Evolutionary conservation across 2,797 vertebrate species (phyloP).

Genomic region (Pristis pectinata): DNA sequence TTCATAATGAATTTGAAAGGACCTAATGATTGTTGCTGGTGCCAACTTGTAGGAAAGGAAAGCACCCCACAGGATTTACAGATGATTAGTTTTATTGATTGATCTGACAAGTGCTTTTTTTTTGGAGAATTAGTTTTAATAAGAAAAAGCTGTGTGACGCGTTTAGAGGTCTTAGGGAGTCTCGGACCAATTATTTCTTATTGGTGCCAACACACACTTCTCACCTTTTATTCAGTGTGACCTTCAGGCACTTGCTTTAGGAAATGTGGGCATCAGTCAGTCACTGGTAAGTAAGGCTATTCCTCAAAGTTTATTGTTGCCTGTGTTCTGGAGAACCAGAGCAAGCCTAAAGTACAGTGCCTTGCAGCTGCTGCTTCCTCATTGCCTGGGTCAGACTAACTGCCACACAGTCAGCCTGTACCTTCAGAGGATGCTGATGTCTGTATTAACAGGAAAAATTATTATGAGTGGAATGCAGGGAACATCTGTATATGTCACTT

Average conservation of each 20-base stretch:
- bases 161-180: constrained; percentile 23
- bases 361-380: background rate
- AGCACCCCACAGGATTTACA: constrained; percentile 17
- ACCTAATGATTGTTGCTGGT: background rate
- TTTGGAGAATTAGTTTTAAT: constrained; percentile 25
- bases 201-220: background rate
- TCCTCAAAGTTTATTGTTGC: background rate
- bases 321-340: background rate
- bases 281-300: background rate
- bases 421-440: background rate
- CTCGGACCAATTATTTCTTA: constrained; percentile 1
- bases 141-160: background rate
- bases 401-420: background rate
- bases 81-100: constrained; percentile 38
- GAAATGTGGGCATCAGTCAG: background rate
- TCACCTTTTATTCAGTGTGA: background rate
- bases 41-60: background rate
- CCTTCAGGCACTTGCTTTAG: background rate
- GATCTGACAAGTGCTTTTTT: constrained; percentile 17
- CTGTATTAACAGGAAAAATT: background rate
- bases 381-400: background rate
- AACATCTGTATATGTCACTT: background rate
- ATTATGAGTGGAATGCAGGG: background rate
- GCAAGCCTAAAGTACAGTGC: background rate
- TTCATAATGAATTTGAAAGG: constrained; percentile 20